Evolutionary conservation across 2,113 vertebrate genomes (phyloP), one percentile per base, ranked within the genome.

Genomic region (Tetrao urogallus): DNA sequence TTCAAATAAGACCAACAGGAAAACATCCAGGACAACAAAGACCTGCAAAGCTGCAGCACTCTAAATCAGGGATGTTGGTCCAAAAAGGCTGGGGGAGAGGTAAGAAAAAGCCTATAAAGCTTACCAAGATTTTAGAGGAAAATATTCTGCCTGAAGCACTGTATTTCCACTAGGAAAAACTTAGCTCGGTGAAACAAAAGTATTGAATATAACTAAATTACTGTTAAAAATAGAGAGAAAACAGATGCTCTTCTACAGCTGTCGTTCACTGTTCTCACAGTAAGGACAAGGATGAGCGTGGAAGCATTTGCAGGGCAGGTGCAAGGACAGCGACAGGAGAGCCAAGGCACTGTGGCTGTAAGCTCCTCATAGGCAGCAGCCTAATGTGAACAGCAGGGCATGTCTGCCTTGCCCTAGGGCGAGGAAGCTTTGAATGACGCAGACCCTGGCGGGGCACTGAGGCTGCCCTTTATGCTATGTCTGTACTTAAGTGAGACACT

Each of bases 251-350:
- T 77, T 72, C 38, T 19, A 13, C 79, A 77, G 10, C 30, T 15
- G 20, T 5, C 14, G 10, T 34, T 83, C 0, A 0, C 15, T 47
- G 28, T 18, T 73, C 40, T 40, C 1, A 1, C 24, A 16, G 43
- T 40, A 34, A 58, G 32, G 63, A 65, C 65, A 45, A 50, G 43
- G 38, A 52, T 82, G 85, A 0, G 1, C 22, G 34, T 24, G 75
- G 38, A 82, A 42, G n/a, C 8, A 3, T 60, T 43, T 48, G 2
- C 0, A 20, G 69, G 73, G 32, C 65, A 32, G 48, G 54, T 10
- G 19, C 30, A 4, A 43, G 52, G 43, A 32, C 47, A 32, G 75
- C 0, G 2, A n/a, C 77, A 32, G 27, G 83, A 58, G 34, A 86
- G 57, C 47, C 0, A 0, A 25, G 24, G 15, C 12, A 13, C 36